Percentiles rank a stretch among this genome's conserved stretches.
Conservation (phyloP, 2,113 vertebrate species). For the Bungarus multicinctus region DNA sequence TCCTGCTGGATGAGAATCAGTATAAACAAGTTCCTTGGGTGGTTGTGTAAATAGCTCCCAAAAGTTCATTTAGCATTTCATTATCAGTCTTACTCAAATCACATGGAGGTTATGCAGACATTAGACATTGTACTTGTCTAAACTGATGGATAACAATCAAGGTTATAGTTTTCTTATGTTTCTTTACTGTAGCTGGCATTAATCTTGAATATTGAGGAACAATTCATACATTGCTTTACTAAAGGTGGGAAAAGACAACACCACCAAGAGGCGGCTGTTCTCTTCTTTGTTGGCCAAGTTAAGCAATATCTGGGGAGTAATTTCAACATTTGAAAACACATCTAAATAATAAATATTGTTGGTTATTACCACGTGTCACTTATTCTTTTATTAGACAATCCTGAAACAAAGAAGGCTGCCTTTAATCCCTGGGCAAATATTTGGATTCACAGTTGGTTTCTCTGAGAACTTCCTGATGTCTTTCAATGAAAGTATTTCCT, state of each 20-base stretch:
- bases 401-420: background rate
- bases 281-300: background rate
- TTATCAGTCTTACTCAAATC: background rate
- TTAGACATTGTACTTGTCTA: background rate
- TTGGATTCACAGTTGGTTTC: background rate
- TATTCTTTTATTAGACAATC: background rate
- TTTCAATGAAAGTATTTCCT: background rate
- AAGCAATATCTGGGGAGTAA: background rate
- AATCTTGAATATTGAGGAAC: background rate
- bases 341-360: constrained; percentile 6
- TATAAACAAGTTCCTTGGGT: background rate
- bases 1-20: background rate
- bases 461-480: constrained; percentile 4
- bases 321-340: background rate
- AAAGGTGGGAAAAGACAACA: background rate
- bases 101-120: background rate
- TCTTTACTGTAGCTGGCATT: background rate
- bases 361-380: background rate
- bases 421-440: constrained; percentile 3
- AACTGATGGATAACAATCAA: background rate
- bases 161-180: background rate
- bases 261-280: background rate
- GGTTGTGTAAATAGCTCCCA: background rate
- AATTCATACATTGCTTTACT: background rate
- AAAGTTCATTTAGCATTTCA: background rate